phyloP scores from a whole-genome alignment of 2,888 invertebrate genomes.

The Xestia rhomboidea region DNA sequence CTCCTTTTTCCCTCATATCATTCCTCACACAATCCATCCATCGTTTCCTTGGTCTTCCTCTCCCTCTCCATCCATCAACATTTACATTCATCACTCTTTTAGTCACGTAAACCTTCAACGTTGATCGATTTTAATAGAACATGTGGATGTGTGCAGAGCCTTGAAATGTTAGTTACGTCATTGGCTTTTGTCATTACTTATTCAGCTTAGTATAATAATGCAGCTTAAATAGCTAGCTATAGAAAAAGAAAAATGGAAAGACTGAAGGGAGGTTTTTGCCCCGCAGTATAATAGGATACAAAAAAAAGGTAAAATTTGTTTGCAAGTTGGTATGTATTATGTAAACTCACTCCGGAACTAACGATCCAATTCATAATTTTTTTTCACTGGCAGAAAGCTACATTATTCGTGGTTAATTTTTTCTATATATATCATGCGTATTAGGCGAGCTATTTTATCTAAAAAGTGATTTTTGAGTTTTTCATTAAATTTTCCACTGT shows the following conservation, averaged over 20 bases:
- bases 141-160: constrained; percentile 2
- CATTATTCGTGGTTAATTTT: too few species aligned
- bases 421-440: too few species aligned
- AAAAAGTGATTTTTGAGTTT: neutral
- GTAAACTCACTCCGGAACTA: too few species aligned
- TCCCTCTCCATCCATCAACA: too few species aligned
- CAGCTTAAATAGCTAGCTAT: neutral
- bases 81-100: too few species aligned
- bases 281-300: neutral
- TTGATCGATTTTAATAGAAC: constrained; percentile 9
- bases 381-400: too few species aligned
- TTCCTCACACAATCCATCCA: too few species aligned
- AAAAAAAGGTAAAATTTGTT: too few species aligned
- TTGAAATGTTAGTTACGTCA: constrained; percentile 1
- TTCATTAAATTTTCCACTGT: neutral
- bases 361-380: too few species aligned
- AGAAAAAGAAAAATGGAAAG: neutral
- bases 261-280: neutral
- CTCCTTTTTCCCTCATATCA: too few species aligned
- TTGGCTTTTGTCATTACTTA: constrained; percentile 4
- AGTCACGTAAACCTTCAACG: neutral
- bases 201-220: neutral
- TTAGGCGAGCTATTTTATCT: neutral
- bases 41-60: too few species aligned
- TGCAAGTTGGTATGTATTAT: too few species aligned